phyloP scores from a whole-genome alignment of 2,113 vertebrate genomes.

The Blennius ocellaris region DNA sequence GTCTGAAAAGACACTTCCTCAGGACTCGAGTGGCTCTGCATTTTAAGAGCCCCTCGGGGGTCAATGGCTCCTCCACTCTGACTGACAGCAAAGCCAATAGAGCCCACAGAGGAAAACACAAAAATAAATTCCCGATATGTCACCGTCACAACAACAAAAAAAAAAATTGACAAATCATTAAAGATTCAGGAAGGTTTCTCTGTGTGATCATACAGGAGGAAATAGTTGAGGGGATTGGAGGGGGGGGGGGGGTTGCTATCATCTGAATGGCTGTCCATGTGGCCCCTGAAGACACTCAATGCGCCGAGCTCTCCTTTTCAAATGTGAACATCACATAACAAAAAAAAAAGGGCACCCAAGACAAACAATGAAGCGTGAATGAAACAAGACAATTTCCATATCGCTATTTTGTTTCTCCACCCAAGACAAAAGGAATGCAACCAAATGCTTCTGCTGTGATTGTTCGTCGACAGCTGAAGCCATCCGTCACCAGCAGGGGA shows the following conservation, averaged over 20 bases:
- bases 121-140: constrained; percentile 16
- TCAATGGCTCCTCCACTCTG: constrained; percentile 37
- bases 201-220: background rate
- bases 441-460: constrained; percentile 77
- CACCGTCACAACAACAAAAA: background rate
- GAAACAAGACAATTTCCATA: constrained; percentile 57
- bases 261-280: constrained; percentile 15
- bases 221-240: background rate
- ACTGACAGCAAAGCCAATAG: constrained; percentile 54
- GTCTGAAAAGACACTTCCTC: constrained; percentile 26
- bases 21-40: constrained; percentile 1
- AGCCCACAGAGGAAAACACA: constrained; percentile 15
- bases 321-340: constrained; percentile 42
- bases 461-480: constrained; percentile 82
- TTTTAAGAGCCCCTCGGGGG: constrained; percentile 21
- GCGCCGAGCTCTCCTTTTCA: constrained; percentile 55
- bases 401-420: constrained; percentile 59
- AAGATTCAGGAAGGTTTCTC: background rate
- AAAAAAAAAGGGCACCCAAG: constrained; percentile 9
- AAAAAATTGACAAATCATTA: background rate
- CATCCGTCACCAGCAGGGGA: constrained; percentile 78
- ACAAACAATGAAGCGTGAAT: constrained; percentile 54
- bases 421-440: constrained; percentile 73
- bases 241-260: background rate
- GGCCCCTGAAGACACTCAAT: constrained; percentile 13